Conservation (phyloP, 2,113 vertebrate species). For the Probosciger aterrimus region DNA sequence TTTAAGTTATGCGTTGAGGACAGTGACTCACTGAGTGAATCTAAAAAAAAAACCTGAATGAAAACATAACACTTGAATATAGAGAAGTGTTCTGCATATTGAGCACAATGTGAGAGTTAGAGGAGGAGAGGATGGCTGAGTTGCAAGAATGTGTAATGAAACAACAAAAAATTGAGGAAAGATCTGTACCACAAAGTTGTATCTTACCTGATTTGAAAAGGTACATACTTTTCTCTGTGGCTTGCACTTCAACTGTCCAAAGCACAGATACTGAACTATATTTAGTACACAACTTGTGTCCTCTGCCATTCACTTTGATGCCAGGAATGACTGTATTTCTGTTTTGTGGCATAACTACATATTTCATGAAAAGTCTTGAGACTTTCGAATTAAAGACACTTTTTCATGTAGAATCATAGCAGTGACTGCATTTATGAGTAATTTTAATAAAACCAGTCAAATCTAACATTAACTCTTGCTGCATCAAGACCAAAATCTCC, state of each 20-base stretch:
- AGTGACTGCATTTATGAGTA: neutral
- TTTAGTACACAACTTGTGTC: neutral
- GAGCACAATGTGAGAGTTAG: neutral
- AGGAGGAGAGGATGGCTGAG: neutral
- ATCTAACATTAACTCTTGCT: neutral
- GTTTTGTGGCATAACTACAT: neutral
- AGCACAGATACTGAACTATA: neutral
- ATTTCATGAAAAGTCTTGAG: neutral
- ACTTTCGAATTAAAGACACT: neutral
- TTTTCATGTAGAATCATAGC: neutral
- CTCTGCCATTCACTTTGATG: neutral
- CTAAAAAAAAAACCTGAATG: neutral
- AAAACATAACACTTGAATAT: neutral
- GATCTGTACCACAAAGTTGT: neutral
- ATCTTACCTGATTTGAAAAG: neutral
- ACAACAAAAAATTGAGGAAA: neutral
- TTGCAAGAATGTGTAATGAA: neutral
- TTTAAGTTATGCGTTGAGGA: neutral
- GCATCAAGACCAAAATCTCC: neutral
- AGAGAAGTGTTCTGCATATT: neutral
- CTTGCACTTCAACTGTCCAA: neutral
- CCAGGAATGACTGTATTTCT: neutral
- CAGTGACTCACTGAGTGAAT: neutral
- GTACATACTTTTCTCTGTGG: neutral
- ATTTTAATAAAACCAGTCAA: neutral